Evolutionary conservation across 2,888 invertebrate species (phyloP).

Genomic region (Yponomeuta evonymella): DNA sequence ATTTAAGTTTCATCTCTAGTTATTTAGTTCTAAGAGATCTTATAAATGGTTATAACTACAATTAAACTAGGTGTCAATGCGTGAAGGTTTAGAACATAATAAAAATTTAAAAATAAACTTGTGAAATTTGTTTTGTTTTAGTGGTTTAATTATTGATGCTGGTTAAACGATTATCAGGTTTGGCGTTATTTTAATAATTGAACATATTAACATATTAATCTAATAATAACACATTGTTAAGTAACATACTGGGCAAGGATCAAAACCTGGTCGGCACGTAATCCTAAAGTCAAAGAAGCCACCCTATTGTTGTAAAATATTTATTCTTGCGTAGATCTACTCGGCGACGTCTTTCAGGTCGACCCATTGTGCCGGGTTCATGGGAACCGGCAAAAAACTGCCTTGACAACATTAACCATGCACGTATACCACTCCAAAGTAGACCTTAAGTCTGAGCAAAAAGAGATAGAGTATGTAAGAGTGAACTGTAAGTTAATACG

Average conservation of each 20-base stretch:
- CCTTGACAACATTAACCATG: not conserved
- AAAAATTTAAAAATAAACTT: too few relatives aligned
- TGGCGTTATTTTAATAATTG: too few relatives aligned
- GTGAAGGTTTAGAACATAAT: too few relatives aligned
- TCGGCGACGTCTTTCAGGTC: slow-evolving; percentile 64
- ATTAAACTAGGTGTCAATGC: too few relatives aligned
- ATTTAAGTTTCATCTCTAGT: too few relatives aligned
- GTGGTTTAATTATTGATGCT: too few relatives aligned
- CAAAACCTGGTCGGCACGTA: slow-evolving; percentile 32
- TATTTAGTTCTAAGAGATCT: too few relatives aligned
- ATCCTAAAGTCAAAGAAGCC: slow-evolving; percentile 67
- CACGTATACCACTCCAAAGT: not conserved
- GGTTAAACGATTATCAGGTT: too few relatives aligned
- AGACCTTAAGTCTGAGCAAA: not conserved
- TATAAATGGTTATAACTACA: too few relatives aligned
- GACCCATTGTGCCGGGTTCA: slow-evolving; percentile 70
- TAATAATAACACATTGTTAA: too few relatives aligned
- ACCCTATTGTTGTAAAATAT: slow-evolving; percentile 71
- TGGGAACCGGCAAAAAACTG: slow-evolving; percentile 73
- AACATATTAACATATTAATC: too few relatives aligned
- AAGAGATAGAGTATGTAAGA: not conserved
- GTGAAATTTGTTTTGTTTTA: too few relatives aligned
- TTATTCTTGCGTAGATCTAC: slow-evolving; percentile 73
- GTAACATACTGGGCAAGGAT: slow-evolving; percentile 28
- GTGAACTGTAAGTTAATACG: slow-evolving; percentile 12